Evolutionary conservation across 2,888 invertebrate genomes (phyloP).

Genomic region (Cosmia pyralina): DNA sequence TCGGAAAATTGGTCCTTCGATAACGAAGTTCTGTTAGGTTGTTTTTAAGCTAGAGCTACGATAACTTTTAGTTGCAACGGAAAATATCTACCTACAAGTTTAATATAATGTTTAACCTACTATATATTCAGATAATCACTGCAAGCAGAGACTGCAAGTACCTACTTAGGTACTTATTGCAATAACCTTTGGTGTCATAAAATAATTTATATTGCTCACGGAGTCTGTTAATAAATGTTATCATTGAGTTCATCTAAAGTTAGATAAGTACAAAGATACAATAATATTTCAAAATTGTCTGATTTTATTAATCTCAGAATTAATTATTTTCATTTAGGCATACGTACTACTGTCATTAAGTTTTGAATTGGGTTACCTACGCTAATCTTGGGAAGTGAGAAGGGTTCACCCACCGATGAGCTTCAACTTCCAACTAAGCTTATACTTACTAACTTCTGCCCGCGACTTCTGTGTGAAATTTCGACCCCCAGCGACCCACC

Average conservation of each 20-base stretch:
- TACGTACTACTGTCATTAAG: no score
- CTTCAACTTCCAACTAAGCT: neutral
- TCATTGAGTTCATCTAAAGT: slow-evolving; percentile 30
- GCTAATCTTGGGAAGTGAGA: neutral
- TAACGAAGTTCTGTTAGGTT: no score
- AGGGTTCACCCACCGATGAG: neutral
- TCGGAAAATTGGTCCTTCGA: no score
- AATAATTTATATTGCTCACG: neutral
- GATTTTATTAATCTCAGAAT: slow-evolving; percentile 12
- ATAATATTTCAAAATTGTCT: slow-evolving; percentile 5
- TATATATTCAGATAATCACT: neutral
- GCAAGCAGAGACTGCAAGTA: no score
- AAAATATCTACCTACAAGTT: no score
- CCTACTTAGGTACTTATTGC: no score
- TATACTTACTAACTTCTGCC: neutral
- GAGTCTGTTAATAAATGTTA: slow-evolving; percentile 22
- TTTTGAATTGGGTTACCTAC: neutral
- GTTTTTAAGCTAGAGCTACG: no score
- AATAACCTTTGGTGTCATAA: neutral
- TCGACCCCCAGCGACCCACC: neutral
- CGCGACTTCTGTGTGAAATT: neutral
- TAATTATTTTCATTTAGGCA: neutral
- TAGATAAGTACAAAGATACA: slow-evolving; percentile 6
- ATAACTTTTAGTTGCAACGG: neutral
- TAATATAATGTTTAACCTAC: neutral